Percentiles rank a stretch among this genome's conserved stretches.
Conservation (phyloP, 2,888 invertebrate genomes). For the Ectemnius lituratus region DNA sequence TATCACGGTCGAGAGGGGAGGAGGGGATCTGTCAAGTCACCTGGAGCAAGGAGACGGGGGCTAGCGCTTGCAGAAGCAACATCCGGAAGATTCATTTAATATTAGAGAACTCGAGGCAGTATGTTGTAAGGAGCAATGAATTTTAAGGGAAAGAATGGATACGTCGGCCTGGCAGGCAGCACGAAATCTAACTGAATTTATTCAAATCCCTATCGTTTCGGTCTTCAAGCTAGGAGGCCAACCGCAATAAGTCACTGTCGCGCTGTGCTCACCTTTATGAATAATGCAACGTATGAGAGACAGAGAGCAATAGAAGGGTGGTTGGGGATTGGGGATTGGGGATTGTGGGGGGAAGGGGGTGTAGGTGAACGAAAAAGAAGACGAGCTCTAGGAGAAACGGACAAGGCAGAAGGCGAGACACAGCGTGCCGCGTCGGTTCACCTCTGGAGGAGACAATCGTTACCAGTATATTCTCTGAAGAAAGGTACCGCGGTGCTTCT, state of each 20-base stretch:
- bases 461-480: constrained; percentile 30
- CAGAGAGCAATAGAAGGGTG: background rate
- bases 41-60: too few species aligned
- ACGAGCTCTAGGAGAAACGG: constrained; percentile 19
- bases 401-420: constrained; percentile 25
- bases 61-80: too few species aligned
- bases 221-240: constrained; percentile 42
- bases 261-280: constrained; percentile 54
- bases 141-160: constrained; percentile 42
- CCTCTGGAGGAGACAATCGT: constrained; percentile 19
- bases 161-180: constrained; percentile 23
- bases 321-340: background rate
- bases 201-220: constrained; percentile 67
- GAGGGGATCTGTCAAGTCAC: too few species aligned
- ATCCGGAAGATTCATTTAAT: too few species aligned
- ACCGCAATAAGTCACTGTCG: constrained; percentile 65
- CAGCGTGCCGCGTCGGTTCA: background rate
- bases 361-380: background rate
- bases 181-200: constrained; percentile 61
- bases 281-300: constrained; percentile 59
- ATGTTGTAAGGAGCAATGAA: constrained; percentile 40
- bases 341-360: background rate
- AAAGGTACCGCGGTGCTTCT: constrained; percentile 5
- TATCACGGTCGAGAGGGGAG: too few species aligned
- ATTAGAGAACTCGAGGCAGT: too few species aligned